Conservation (phyloP, 2,888 invertebrate genomes). For the Apotomis turbidana region DNA sequence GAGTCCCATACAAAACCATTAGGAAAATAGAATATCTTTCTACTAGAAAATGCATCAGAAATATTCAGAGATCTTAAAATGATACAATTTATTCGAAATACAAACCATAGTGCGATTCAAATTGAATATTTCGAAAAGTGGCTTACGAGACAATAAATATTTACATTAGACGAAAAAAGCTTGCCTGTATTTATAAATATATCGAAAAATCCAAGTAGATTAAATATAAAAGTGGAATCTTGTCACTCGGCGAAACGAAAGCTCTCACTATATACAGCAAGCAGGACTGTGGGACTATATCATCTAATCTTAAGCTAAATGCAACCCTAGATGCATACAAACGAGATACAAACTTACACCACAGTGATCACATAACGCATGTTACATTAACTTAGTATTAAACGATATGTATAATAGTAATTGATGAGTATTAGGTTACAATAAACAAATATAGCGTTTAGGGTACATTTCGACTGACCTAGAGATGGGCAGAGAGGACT, state of each 20-base stretch:
- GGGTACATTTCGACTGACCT: not conserved
- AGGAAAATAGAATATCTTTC: constrained; percentile 78
- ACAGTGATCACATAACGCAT: constrained; percentile 70
- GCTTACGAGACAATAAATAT: constrained; percentile 68
- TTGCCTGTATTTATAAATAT: constrained; percentile 59
- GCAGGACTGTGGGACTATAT: constrained; percentile 61
- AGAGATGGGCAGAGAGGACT: no score
- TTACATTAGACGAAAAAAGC: constrained; percentile 63
- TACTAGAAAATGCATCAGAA: constrained; percentile 74
- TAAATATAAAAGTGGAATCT: constrained; percentile 44
- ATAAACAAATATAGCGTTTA: constrained; percentile 59
- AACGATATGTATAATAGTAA: constrained; percentile 75
- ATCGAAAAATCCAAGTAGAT: constrained; percentile 63
- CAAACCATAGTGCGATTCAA: constrained; percentile 56
- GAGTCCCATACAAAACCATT: constrained; percentile 76
- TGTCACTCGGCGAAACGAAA: constrained; percentile 55
- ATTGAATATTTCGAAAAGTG: constrained; percentile 62
- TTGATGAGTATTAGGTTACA: constrained; percentile 73
- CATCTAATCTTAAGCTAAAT: constrained; percentile 58
- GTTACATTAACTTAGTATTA: constrained; percentile 64
- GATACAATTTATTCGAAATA: constrained; percentile 44
- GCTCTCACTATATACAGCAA: constrained; percentile 65
- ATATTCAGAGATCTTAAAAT: constrained; percentile 61
- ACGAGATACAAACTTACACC: constrained; percentile 64
- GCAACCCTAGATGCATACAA: constrained; percentile 57